These are phyloP conservation scores for Agriopis leucophaearia DNA, from an alignment of 2,888 invertebrate genomes.

Conservation along the genomic window DNA sequence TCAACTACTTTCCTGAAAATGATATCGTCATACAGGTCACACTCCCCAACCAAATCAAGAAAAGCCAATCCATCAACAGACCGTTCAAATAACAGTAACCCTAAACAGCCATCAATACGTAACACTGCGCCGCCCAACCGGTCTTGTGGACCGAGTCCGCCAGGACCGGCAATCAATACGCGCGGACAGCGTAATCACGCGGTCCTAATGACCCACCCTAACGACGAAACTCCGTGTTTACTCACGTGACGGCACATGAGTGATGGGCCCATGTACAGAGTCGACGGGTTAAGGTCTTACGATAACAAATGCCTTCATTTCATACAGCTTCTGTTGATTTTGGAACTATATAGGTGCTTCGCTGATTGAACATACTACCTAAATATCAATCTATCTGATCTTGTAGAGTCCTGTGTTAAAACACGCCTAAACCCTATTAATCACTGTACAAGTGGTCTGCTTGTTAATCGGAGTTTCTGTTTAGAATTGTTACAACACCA, in stretches of 20 bases:
- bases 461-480: neutral
- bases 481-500: neutral
- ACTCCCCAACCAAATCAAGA: conserved; percentile 25
- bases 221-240: conserved; percentile 63
- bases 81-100: conserved; percentile 33
- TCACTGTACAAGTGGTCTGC: no score
- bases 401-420: no score
- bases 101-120: conserved; percentile 29
- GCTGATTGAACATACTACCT: neutral
- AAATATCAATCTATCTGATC: neutral
- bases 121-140: conserved; percentile 24
- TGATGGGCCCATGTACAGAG: conserved; percentile 43
- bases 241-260: conserved; percentile 56
- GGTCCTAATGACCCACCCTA: conserved; percentile 60
- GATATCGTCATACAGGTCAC: conserved; percentile 6
- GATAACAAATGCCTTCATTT: conserved; percentile 16
- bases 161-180: conserved; percentile 57
- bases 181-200: conserved; percentile 58
- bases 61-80: conserved; percentile 31
- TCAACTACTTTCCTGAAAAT: conserved; percentile 1
- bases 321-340: neutral
- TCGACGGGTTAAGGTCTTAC: conserved; percentile 34
- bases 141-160: conserved; percentile 37
- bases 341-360: neutral
- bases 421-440: no score